Conservation (phyloP, 2,113 vertebrate species). For the Tonatia bakeri region DNA sequence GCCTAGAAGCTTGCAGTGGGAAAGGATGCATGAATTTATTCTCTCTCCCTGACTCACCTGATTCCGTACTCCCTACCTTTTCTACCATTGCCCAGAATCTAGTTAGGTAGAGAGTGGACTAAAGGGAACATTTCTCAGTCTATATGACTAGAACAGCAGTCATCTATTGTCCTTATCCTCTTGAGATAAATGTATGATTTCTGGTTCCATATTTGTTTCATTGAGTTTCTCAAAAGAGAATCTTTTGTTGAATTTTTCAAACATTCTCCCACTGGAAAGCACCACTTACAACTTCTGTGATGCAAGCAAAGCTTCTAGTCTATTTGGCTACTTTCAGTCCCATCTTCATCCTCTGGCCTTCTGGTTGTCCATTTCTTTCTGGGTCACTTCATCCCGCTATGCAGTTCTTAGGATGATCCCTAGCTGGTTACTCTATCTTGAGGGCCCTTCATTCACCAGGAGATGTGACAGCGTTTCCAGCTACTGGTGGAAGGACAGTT, state of each 20-base stretch:
- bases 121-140: neutral
- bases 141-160: neutral
- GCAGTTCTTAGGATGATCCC: neutral
- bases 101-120: neutral
- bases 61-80: neutral
- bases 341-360: neutral
- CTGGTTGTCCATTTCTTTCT: neutral
- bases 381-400: neutral
- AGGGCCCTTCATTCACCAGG: neutral
- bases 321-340: neutral
- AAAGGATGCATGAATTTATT: neutral
- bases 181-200: neutral
- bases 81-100: neutral
- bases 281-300: neutral
- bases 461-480: neutral
- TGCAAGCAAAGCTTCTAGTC: neutral
- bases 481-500: rapidly evolving
- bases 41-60: neutral
- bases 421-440: neutral
- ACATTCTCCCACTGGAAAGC: neutral
- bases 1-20: neutral
- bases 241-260: neutral
- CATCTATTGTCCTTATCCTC: neutral
- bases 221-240: neutral
- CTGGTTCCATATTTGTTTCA: neutral